Conservation (phyloP, 2,113 vertebrate genomes). For the Sarotherodon lohbergeri region DNA sequence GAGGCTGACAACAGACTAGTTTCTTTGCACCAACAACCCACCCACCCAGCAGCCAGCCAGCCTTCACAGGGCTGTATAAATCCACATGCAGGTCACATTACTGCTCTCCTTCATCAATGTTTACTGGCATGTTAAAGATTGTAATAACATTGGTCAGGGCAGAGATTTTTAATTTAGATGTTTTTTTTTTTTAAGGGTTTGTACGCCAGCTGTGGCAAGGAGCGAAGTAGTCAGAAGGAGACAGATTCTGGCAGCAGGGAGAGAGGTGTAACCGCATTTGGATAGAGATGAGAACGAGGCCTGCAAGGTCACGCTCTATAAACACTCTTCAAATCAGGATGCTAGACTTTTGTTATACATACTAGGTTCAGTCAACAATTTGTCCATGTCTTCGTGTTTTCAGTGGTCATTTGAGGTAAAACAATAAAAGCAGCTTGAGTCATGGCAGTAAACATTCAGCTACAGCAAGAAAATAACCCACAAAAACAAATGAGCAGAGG, state of each 20-base stretch:
- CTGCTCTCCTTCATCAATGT: conserved; percentile 69
- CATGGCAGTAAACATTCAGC: conserved; percentile 54
- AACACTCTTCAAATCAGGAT: conserved; percentile 62
- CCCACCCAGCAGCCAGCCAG: conserved; percentile 34
- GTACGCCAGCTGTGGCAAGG: conserved; percentile 43
- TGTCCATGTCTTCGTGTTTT: conserved; percentile 56
- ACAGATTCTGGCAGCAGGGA: conserved; percentile 49
- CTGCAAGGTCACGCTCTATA: conserved; percentile 61
- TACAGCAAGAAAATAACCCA: conserved; percentile 24
- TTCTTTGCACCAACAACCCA: conserved; percentile 49
- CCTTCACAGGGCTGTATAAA: conserved; percentile 40
- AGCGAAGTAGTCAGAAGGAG: conserved; percentile 40
- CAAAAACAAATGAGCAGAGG: conserved; percentile 22
- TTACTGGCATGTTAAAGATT: conserved; percentile 69
- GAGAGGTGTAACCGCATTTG: conserved; percentile 61
- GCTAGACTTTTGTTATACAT: conserved; percentile 59
- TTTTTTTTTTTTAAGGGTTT: conserved; percentile 45
- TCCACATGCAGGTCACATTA: conserved; percentile 68
- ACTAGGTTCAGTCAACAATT: conserved; percentile 52
- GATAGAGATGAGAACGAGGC: conserved; percentile 56
- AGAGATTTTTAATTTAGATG: conserved; percentile 65
- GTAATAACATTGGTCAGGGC: conserved; percentile 67
- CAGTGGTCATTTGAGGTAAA: conserved; percentile 58
- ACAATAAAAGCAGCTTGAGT: conserved; percentile 58
- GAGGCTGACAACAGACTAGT: conserved; percentile 80